Percentiles rank a stretch among this genome's conserved stretches.
Evolutionary conservation across 2,113 vertebrate genomes (phyloP).

Genomic region (Brachyistius frenatus): DNA sequence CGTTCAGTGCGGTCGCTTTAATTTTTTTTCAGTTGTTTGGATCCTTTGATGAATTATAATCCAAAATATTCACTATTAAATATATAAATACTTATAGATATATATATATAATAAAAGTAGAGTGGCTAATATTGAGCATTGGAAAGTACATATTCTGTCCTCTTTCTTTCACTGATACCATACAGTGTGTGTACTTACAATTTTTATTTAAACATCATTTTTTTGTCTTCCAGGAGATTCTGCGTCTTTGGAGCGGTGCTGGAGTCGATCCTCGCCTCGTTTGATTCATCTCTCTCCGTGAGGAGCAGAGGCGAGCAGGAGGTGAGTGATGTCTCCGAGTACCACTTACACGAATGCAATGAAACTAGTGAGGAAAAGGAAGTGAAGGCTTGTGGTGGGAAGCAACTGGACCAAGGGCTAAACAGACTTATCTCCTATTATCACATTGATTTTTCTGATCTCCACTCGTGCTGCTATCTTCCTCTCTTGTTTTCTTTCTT

Average conservation of each 20-base stretch:
- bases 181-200: too few relatives aligned
- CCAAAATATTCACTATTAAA: too few relatives aligned
- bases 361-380: slow-evolving; percentile 8
- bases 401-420: slow-evolving; percentile 45
- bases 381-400: slow-evolving; percentile 10
- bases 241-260: neutral
- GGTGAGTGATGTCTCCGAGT: slow-evolving; percentile 20
- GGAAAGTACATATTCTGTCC: too few relatives aligned
- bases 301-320: neutral
- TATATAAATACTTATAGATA: too few relatives aligned
- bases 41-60: too few relatives aligned
- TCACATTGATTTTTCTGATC: slow-evolving; percentile 55
- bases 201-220: neutral
- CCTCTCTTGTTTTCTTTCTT: slow-evolving; percentile 33
- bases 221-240: neutral
- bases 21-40: too few relatives aligned
- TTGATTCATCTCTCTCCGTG: slow-evolving; percentile 18
- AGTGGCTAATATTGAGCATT: too few relatives aligned
- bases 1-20: too few relatives aligned
- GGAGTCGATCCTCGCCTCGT: neutral
- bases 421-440: slow-evolving; percentile 66
- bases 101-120: too few relatives aligned
- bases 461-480: slow-evolving; percentile 18
- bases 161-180: too few relatives aligned
- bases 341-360: slow-evolving; percentile 46